Conservation (phyloP, 2,888 invertebrate genomes). For the Saturnia japonica region DNA sequence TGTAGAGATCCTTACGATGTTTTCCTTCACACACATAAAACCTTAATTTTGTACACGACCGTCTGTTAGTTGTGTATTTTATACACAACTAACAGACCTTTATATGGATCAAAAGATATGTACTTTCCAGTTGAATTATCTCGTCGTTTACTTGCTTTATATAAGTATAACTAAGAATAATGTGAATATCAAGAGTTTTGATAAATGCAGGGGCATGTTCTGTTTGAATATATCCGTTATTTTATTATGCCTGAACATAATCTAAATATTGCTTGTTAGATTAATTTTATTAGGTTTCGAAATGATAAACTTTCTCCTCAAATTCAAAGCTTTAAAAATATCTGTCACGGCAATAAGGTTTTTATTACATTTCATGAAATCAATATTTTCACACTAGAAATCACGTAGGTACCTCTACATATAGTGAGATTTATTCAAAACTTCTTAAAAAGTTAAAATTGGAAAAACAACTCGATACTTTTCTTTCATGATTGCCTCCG, state of each 20-base stretch:
- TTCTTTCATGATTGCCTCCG: slow-evolving; percentile 4
- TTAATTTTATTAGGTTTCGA: not conserved
- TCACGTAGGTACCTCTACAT: not conserved
- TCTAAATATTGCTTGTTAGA: not conserved
- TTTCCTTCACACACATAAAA: not conserved
- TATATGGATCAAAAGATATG: not conserved
- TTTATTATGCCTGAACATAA: too few species aligned
- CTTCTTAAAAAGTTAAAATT: not conserved
- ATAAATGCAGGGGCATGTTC: too few species aligned
- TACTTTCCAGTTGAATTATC: too few species aligned
- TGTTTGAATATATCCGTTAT: too few species aligned
- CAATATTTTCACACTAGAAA: not conserved
- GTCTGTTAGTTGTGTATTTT: too few species aligned
- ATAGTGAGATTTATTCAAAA: not conserved
- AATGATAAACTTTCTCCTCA: not conserved
- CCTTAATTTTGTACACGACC: not conserved
- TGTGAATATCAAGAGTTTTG: too few species aligned
- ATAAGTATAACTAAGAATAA: too few species aligned
- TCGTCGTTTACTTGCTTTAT: not conserved
- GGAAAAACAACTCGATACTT: slow-evolving; percentile 12
- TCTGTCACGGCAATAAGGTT: too few species aligned
- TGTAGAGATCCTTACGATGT: not conserved
- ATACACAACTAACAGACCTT: not conserved
- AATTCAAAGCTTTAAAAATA: too few species aligned
- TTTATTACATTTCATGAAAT: not conserved